Base-by-base conservation (phyloP, 2,113 vertebrate species). In the Pogona vitticeps region DNA sequence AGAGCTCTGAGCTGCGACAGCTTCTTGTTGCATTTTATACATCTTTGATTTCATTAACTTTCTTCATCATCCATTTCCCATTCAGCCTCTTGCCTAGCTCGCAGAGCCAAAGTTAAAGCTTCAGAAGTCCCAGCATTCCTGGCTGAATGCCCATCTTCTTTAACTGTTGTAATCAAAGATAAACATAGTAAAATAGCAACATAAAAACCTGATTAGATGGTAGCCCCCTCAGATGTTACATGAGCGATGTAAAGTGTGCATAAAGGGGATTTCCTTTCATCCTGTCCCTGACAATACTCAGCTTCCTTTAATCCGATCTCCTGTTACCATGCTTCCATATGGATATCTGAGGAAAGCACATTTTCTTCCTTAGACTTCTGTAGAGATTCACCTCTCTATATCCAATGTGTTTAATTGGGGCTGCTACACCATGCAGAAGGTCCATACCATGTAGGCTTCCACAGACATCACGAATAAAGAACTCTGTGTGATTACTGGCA, bases 81-180 rank as follows among this genome's bases (percentile, higher is more conserved):
- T 86, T 90, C 91, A 1, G 89, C 93, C 1, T 88, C 91, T 61
- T 21, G 88, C 28, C 94, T 15, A 2, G 95, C 94, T 1, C 20
- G 91, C 90, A 94, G 89, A 40, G 90, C 92, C 0, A 95, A 91
- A 0, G 0, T 84, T 76, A 95, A 0, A 0, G 92, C 92, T 31
- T 70, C 79, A 0, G 91, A 80, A 1, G 1, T 0, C 1, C 33
- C 68, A 0, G 72, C 40, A 17, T 40, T 1, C n/a, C 12, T 18
- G 40, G n/a, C 0, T 36, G 15, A 9, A 28, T 5, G 46, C 0
- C 0, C 0, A 1, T 13, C 1, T 58, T 86, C 71, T 0, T 0
- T 0, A 1, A 18, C 92, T 92, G 85, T 2, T 4, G 4, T 33
- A 81, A 81, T 2, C 70, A 52, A 75, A 38, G 31, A 58, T 31